These are phyloP conservation scores for Rutpela maculata DNA, from an alignment of 2,888 invertebrate species.

Conservation along the genomic window DNA sequence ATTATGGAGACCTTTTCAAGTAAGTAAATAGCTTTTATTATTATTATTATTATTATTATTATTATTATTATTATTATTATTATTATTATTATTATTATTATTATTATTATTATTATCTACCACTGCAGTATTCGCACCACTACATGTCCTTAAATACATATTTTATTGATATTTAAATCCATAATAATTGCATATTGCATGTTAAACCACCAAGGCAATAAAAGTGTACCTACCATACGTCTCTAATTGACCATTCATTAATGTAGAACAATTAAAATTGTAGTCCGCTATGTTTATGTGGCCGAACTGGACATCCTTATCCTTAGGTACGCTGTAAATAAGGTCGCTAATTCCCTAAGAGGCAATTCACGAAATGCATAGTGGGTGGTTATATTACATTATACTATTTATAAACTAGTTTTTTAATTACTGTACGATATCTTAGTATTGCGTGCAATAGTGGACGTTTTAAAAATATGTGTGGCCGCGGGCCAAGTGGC, in stretches of 20 bases:
- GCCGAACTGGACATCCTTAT: background rate
- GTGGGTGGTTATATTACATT: constrained; percentile 60
- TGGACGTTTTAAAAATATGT: constrained; percentile 17
- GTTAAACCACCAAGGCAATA: background rate
- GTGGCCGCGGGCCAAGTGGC: constrained; percentile 18
- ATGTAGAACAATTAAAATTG: constrained; percentile 31
- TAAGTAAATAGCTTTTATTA: no score
- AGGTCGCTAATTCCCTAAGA: constrained; percentile 32
- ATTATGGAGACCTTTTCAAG: no score
- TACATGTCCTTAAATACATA: no score
- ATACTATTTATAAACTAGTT: constrained; percentile 56
- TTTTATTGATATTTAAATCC: background rate
- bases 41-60: no score
- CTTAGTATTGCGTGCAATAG: constrained; percentile 31
- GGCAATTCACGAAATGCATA: constrained; percentile 53
- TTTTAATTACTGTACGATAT: constrained; percentile 38
- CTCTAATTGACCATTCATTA: constrained; percentile 16
- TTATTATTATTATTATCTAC: no score
- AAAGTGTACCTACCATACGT: background rate
- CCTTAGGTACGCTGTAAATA: constrained; percentile 18
- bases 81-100: no score
- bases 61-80: no score
- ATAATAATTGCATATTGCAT: background rate
- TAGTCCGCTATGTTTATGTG: constrained; percentile 12
- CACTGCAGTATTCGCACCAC: no score